phyloP scores from a whole-genome alignment of 2,888 invertebrate species.

The Melieria omissa region DNA sequence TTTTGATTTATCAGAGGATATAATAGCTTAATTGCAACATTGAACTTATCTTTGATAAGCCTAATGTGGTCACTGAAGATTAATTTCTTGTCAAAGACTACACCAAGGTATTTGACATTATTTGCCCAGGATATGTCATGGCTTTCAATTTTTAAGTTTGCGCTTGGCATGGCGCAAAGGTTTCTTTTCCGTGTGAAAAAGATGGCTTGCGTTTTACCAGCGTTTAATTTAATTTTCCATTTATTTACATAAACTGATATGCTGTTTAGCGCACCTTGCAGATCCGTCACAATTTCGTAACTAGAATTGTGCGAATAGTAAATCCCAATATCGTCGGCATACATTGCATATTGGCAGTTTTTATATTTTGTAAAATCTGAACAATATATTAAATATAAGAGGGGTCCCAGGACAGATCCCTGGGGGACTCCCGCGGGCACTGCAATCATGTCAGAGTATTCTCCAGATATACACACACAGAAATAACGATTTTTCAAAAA shows the following conservation, averaged over 20 bases:
- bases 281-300: constrained; percentile 14
- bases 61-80: constrained; percentile 5
- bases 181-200: constrained; percentile 19
- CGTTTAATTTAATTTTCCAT: constrained; percentile 15
- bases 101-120: constrained; percentile 9
- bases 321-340: constrained; percentile 21
- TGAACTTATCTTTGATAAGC: no score
- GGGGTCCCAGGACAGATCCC: no score
- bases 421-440: no score
- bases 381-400: constrained; percentile 13
- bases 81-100: constrained; percentile 13
- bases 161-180: constrained; percentile 11
- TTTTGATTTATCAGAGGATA: no score
- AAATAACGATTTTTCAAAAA: no score
- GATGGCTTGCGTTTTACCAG: constrained; percentile 22
- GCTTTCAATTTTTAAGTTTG: constrained; percentile 4
- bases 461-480: no score
- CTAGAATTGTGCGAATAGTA: constrained; percentile 5
- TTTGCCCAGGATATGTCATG: background rate
- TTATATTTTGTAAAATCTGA: constrained; percentile 10
- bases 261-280: constrained; percentile 5
- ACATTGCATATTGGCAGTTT: constrained; percentile 8
- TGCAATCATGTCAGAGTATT: no score
- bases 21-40: no score
- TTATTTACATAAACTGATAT: constrained; percentile 14